Conservation (phyloP, 2,888 invertebrate species). For the Malthinus seriepunctatus region DNA sequence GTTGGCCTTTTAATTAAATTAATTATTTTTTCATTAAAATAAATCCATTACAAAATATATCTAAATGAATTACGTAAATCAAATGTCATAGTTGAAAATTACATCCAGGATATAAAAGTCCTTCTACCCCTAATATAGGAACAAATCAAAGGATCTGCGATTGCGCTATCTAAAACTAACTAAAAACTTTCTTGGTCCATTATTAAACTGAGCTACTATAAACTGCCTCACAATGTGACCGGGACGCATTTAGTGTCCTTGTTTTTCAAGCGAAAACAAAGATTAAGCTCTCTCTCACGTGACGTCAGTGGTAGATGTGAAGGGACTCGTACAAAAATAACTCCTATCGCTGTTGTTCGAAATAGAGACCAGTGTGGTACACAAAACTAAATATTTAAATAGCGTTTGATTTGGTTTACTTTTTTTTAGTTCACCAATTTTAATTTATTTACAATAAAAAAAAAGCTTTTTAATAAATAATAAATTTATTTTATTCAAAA, state of each 20-base stretch:
- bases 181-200: constrained; percentile 35
- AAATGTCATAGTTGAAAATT: constrained; percentile 38
- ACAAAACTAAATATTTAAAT: constrained; percentile 3
- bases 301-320: constrained; percentile 49
- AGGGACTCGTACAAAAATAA: constrained; percentile 51
- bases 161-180: constrained; percentile 37
- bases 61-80: constrained; percentile 36
- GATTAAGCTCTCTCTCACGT: constrained; percentile 40
- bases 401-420: neutral
- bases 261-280: constrained; percentile 30
- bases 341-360: constrained; percentile 47
- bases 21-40: constrained; percentile 6
- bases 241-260: constrained; percentile 40
- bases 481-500: neutral
- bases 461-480: neutral
- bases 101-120: constrained; percentile 40
- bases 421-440: neutral
- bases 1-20: constrained; percentile 2
- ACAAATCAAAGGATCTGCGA: constrained; percentile 48
- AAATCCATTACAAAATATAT: constrained; percentile 11
- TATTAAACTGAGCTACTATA: constrained; percentile 38
- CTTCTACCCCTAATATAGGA: constrained; percentile 39
- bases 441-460: neutral
- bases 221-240: constrained; percentile 47
- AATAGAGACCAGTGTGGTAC: constrained; percentile 38